phyloP scores from a whole-genome alignment of 2,113 vertebrate species.

The Trichomycterus rosablanca region DNA sequence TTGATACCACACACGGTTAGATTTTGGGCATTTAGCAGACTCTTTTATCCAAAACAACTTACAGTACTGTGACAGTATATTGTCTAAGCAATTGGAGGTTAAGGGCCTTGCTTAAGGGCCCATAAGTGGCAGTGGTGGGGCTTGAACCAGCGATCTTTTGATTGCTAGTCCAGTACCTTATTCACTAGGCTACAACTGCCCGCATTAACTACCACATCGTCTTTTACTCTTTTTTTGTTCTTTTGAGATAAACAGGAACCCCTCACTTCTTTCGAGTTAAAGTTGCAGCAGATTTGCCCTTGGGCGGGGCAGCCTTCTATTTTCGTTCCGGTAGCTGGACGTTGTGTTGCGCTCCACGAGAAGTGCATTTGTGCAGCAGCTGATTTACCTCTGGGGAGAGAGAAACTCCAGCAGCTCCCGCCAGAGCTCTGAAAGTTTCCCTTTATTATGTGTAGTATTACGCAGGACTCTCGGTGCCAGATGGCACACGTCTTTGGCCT shows the following conservation, averaged over 20 bases:
- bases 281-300: constrained; percentile 1
- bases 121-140: too few species aligned
- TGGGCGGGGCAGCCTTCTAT: constrained; percentile 27
- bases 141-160: too few species aligned
- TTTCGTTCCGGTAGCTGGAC: constrained; percentile 36
- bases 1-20: too few species aligned
- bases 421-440: constrained; percentile 21
- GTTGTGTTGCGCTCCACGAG: constrained; percentile 26
- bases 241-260: constrained; percentile 16
- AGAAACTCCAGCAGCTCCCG: constrained; percentile 2
- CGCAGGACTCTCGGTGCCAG: constrained; percentile 14
- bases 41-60: too few species aligned
- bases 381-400: constrained; percentile 30
- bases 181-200: too few species aligned
- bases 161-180: too few species aligned
- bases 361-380: constrained; percentile 29
- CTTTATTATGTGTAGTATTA: not conserved
- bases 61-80: too few species aligned
- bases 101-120: too few species aligned
- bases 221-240: too few species aligned
- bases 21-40: too few species aligned
- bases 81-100: too few species aligned
- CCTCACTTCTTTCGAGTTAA: constrained; percentile 2
- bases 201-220: too few species aligned
- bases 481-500: constrained; percentile 7